Conservation (phyloP, 2,797 vertebrate genomes). For the Sebastes itinus region DNA sequence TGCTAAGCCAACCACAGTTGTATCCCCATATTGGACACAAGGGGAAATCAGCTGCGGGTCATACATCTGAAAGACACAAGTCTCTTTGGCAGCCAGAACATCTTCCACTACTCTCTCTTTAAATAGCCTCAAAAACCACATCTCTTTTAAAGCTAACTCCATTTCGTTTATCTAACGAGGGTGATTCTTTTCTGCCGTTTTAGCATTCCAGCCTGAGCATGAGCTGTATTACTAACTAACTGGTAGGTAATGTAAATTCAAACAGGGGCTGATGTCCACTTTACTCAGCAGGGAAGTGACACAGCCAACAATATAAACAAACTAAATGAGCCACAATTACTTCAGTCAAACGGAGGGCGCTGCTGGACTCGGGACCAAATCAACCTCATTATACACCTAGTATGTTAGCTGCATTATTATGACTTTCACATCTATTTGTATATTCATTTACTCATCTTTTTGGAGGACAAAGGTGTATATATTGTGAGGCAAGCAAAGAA, state of each 20-base stretch:
- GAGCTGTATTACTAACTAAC: conserved; percentile 16
- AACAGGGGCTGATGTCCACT: conserved; percentile 21
- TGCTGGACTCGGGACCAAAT: conserved; percentile 1
- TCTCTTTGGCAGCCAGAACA: conserved; percentile 35
- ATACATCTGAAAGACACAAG: conserved; percentile 51
- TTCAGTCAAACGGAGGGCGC: not conserved
- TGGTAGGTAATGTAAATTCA: conserved; percentile 36
- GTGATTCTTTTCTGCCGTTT: not conserved
- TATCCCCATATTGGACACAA: conserved; percentile 42
- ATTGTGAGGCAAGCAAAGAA: not conserved
- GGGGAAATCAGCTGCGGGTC: conserved; percentile 42
- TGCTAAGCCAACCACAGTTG: conserved; percentile 49
- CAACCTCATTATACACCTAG: conserved; percentile 3
- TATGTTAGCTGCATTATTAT: not conserved
- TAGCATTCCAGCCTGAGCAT: not conserved
- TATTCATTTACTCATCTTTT: not conserved
- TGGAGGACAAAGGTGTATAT: not conserved
- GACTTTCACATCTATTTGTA: not conserved
- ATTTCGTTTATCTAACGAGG: conserved; percentile 16
- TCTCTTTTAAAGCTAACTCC: conserved; percentile 4
- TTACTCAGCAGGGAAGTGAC: conserved; percentile 30
- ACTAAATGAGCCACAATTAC: conserved; percentile 32
- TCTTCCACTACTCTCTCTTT: not conserved
- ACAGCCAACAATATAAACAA: conserved; percentile 44
- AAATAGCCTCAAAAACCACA: conserved; percentile 30